Evolutionary conservation across 1,140 invertebrate species (phyloP).

Genomic region (Hesperophylax magnus): DNA sequence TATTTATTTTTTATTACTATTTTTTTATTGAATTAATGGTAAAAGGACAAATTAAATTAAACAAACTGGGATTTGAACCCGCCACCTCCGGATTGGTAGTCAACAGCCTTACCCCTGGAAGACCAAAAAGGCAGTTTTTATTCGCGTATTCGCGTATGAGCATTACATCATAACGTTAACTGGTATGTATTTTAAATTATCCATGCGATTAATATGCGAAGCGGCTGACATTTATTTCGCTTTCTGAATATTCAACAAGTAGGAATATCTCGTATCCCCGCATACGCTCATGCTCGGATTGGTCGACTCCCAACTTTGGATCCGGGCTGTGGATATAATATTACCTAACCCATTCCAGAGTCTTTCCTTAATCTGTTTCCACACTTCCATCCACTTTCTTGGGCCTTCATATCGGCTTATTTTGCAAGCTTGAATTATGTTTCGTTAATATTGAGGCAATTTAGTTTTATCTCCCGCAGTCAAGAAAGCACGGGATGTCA

Average conservation of each 20-base stretch:
- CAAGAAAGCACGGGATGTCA: constrained; percentile 24
- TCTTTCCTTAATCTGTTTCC: constrained; percentile 26
- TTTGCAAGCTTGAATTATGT: constrained; percentile 26
- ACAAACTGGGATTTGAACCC: too few relatives aligned
- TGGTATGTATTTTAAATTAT: constrained; percentile 12
- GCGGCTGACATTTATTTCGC: constrained; percentile 21
- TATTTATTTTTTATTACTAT: too few relatives aligned
- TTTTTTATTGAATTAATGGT: too few relatives aligned
- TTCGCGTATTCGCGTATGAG: too few relatives aligned
- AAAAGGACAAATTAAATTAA: too few relatives aligned
- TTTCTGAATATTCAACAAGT: constrained; percentile 32
- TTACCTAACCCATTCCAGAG: not conserved
- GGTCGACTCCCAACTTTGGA: not conserved
- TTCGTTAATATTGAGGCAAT: constrained; percentile 28
- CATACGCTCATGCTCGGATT: not conserved
- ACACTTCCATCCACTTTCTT: constrained; percentile 23
- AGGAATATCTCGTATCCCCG: not conserved
- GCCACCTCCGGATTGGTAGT: too few relatives aligned
- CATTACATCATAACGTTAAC: too few relatives aligned
- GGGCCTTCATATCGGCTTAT: constrained; percentile 19
- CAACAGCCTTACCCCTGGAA: too few relatives aligned
- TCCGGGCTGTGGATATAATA: constrained; percentile 1
- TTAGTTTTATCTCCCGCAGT: constrained; percentile 18
- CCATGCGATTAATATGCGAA: constrained; percentile 1
- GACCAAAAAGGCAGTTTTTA: too few relatives aligned